phyloP scores from a whole-genome alignment of 2,797 vertebrate species.

The Muraenolepis orangiensis region DNA sequence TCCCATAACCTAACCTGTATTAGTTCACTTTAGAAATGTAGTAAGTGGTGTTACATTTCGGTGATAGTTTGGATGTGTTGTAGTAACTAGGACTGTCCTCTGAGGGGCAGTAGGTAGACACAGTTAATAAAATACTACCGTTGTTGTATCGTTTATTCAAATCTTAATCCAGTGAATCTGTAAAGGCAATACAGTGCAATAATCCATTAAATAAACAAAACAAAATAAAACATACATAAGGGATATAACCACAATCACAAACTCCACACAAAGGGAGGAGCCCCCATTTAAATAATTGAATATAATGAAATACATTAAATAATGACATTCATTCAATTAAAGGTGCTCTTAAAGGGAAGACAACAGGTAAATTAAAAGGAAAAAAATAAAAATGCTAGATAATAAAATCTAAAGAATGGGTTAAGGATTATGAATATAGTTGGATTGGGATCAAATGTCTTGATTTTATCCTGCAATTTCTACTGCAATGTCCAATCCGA shows the following conservation, averaged over 20 bases:
- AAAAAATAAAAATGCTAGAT: neutral
- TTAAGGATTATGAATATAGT: neutral
- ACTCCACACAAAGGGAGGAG: no score
- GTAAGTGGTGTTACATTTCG: neutral
- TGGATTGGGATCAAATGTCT: neutral
- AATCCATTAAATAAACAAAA: neutral
- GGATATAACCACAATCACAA: neutral
- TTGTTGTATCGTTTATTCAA: neutral
- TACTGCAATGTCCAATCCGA: neutral
- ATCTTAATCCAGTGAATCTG: neutral
- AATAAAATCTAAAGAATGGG: neutral
- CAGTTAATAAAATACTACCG: neutral
- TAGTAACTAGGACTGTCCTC: neutral
- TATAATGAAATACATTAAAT: neutral
- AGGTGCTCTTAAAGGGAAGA: neutral
- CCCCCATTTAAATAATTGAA: neutral
- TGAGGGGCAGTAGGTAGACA: neutral
- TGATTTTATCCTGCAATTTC: neutral
- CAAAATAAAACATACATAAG: neutral
- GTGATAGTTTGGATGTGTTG: neutral
- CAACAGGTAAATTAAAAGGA: neutral
- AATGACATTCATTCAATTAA: neutral
- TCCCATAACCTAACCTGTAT: no score
- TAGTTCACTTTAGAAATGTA: no score
- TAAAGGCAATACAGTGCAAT: neutral